Conservation (phyloP, 1,140 invertebrate species). For the Drosophila aff. region DNA sequence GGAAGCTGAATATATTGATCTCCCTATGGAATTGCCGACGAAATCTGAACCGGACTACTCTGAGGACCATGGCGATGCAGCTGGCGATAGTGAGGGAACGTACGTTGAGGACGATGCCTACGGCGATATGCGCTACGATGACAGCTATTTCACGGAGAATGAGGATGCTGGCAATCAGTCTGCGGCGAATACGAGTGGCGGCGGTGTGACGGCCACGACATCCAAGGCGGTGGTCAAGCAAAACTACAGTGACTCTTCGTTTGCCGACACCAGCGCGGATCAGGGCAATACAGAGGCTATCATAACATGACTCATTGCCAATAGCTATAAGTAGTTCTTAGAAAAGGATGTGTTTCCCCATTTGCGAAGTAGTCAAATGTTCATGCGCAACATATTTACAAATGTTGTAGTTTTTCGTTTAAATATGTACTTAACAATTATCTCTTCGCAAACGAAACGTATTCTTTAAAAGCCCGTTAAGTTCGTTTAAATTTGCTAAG, state of each 20-base stretch:
- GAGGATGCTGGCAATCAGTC: conserved; percentile 74
- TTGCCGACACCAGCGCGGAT: conserved; percentile 77
- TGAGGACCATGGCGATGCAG: conserved; percentile 81
- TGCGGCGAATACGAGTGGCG: conserved; percentile 52
- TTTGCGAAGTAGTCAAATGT: conserved; percentile 24
- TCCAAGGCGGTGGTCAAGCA: conserved; percentile 79
- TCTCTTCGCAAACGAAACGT: conserved; percentile 22
- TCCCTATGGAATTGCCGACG: conserved; percentile 83
- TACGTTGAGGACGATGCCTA: conserved; percentile 85
- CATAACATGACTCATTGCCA: conserved; percentile 12
- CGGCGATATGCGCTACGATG: conserved; percentile 84
- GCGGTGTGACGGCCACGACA: conserved; percentile 69
- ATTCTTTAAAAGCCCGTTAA: conserved; percentile 17
- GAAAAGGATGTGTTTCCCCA: conserved; percentile 4
- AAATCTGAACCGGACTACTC: conserved; percentile 85
- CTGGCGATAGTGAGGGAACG: conserved; percentile 76
- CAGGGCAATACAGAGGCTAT: conserved; percentile 80
- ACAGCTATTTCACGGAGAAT: conserved; percentile 84
- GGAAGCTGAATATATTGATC: conserved; percentile 81
- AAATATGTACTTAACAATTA: not conserved
- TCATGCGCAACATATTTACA: not conserved
- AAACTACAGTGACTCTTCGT: conserved; percentile 47
- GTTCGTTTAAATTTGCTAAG: conserved; percentile 49
- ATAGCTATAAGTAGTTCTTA: conserved; percentile 40
- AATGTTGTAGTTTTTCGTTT: too few relatives aligned